Evolutionary conservation across 92 coral and sea anemone species (phyloP).

Genomic region (Nematostella vectensis): DNA sequence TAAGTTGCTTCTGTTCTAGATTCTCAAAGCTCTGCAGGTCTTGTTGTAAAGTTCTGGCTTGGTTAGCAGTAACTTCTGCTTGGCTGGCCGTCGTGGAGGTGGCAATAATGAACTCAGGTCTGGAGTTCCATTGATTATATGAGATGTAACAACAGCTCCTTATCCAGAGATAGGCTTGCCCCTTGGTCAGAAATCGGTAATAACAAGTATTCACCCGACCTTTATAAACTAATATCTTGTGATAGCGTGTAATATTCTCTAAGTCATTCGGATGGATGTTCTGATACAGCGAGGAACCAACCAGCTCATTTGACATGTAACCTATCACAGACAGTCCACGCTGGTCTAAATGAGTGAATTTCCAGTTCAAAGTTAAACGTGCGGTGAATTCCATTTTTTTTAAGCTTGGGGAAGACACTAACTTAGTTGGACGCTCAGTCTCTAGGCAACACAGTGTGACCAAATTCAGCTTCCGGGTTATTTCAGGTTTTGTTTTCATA

Average conservation of each 20-base stretch:
- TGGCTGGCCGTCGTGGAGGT: slow-evolving; percentile 29
- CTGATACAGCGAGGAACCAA: slow-evolving; percentile 28
- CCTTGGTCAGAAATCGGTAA: slow-evolving; percentile 48
- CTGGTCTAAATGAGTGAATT: slow-evolving; percentile 25
- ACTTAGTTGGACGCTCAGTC: not conserved
- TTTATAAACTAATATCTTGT: slow-evolving; percentile 30
- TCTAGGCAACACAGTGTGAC: slow-evolving; percentile 4
- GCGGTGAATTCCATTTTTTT: slow-evolving; percentile 36
- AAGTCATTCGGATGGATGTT: slow-evolving; percentile 37
- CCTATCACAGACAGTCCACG: slow-evolving; percentile 27
- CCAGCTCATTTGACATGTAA: slow-evolving; percentile 31
- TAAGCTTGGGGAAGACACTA: slow-evolving; percentile 14
- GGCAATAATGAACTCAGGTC: slow-evolving; percentile 39
- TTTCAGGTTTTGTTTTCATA: not conserved
- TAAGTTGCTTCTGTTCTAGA: not conserved
- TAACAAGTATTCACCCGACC: slow-evolving; percentile 56
- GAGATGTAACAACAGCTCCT: slow-evolving; percentile 39
- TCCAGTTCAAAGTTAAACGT: slow-evolving; percentile 37
- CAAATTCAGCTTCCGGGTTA: slow-evolving; percentile 1
- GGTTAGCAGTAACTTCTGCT: slow-evolving; percentile 37
- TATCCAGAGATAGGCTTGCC: slow-evolving; percentile 50
- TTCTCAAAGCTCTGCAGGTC: slow-evolving; percentile 30
- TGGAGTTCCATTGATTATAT: slow-evolving; percentile 53
- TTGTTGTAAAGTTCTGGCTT: slow-evolving; percentile 23
- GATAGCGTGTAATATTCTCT: slow-evolving; percentile 28